These are phyloP conservation scores for Cebidichthys violaceus DNA, from an alignment of 2,113 vertebrate species.

Conservation along the genomic window DNA sequence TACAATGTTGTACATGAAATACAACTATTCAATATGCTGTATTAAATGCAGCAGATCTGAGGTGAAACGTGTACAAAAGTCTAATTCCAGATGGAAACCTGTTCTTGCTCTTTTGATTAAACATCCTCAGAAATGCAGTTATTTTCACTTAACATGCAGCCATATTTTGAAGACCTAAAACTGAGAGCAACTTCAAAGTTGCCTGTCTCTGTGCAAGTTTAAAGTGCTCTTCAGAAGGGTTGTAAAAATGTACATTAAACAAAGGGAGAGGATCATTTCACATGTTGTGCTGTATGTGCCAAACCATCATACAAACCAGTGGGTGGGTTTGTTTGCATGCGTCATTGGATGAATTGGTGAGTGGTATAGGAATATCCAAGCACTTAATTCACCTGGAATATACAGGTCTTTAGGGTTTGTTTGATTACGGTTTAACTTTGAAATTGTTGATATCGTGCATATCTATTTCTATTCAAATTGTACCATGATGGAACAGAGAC, in stretches of 20 bases:
- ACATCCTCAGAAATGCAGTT: slow-evolving; percentile 14
- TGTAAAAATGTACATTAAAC: slow-evolving; percentile 6
- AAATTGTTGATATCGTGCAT: slow-evolving; percentile 8
- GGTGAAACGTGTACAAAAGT: slow-evolving; percentile 13
- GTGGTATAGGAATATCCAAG: neutral
- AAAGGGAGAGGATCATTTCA: slow-evolving; percentile 7
- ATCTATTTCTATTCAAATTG: slow-evolving; percentile 15
- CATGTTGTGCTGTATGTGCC: slow-evolving; percentile 51
- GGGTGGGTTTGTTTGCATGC: neutral
- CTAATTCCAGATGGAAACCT: neutral
- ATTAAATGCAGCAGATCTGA: slow-evolving; percentile 1
- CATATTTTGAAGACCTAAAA: slow-evolving; percentile 13
- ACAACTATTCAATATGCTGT: neutral
- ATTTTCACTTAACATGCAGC: slow-evolving; percentile 3
- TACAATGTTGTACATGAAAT: neutral
- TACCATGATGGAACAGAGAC: slow-evolving; percentile 20
- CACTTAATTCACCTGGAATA: neutral
- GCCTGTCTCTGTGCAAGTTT: neutral
- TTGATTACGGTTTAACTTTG: neutral
- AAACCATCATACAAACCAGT: slow-evolving; percentile 39
- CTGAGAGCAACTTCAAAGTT: neutral
- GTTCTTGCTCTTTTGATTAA: neutral
- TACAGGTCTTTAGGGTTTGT: neutral
- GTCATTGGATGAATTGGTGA: neutral
- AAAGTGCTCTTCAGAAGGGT: neutral